These are phyloP conservation scores for Hydrocynus forskahlii DNA, from an alignment of 2,797 vertebrate species.

Conservation along the genomic window DNA sequence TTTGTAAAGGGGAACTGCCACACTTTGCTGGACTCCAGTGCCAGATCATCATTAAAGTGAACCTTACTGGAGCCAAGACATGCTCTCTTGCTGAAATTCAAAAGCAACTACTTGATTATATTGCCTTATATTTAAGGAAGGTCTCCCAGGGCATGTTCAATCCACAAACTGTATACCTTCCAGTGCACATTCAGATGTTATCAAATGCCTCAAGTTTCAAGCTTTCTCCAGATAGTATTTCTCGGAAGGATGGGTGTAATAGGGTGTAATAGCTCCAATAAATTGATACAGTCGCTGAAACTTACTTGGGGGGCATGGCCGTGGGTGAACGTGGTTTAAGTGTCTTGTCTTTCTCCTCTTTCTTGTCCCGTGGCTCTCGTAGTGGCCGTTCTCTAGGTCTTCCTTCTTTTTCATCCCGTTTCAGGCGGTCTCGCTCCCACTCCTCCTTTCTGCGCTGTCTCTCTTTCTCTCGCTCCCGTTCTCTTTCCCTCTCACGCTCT, in stretches of 20 bases:
- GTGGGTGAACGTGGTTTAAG: conserved; percentile 86
- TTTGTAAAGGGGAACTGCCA: no score
- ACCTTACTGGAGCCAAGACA: no score
- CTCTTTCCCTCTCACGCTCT: conserved; percentile 87
- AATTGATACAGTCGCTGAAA: background rate
- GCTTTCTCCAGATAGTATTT: background rate
- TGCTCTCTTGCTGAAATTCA: no score
- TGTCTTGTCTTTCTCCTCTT: conserved; percentile 88
- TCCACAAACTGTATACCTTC: background rate
- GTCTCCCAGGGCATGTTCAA: background rate
- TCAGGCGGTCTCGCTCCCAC: conserved; percentile 80
- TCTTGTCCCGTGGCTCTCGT: conserved; percentile 82
- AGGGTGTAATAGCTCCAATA: background rate
- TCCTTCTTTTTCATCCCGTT: conserved; percentile 81
- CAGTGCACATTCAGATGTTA: background rate
- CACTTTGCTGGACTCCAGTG: no score
- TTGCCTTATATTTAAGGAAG: background rate
- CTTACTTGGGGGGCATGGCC: conserved; percentile 82
- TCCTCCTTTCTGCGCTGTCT: conserved; percentile 86
- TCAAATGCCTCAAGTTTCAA: background rate
- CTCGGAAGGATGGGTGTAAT: background rate
- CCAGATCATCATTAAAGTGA: no score
- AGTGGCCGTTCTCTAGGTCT: conserved; percentile 71
- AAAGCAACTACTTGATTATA: background rate
- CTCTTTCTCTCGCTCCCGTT: conserved; percentile 87